Evolutionary conservation across 2,113 vertebrate species (phyloP), one percentile per base, ranked within the genome.

Genomic region (Poeciliopsis occidentalis): DNA sequence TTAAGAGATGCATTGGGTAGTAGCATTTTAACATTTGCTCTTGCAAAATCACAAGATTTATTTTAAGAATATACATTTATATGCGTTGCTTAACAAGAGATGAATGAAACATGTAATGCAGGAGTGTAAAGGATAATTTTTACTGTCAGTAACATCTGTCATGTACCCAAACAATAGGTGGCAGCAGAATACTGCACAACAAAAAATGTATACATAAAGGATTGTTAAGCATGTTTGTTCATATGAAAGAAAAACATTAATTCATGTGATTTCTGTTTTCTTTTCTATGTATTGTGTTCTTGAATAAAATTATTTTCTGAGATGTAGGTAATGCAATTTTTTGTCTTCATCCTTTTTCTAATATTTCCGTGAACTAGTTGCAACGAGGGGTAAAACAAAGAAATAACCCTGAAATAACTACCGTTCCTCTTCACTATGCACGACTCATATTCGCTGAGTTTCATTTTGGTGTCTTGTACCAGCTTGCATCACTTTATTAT

Each of bases 401-500:
- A 74, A 85, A 79, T 67, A 72, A 62, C 51, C 72, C 73, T 63
- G 62, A 85, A 87, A 85, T 85, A 73, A 67, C 69, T 27, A 26
- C 85, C 64, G 72, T 80, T 86, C 63, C 73, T 81, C 74, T 83
- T 76, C 76, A 67, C 73, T 57, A 64, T 73, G 74, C 67, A 73
- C 64, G 65, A 68, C 72, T 73, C 81, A 60, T 70, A 76, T 60
- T 82, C 3, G 75, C 78, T 75, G 88, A 84, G 79, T 88, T 90
- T 83, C 78, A 83, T 82, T 88, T 87, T 76, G 75, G 47, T 8
- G 44, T 85, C 85, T 90, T 85, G 73, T 87, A 85, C 75, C 85
- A 76, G 82, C 77, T 77, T 88, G 76, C 85, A 87, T 94, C 87
- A 87, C 83, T 91, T 89, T 83, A 92, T 89, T 88, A 80, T 75